Conservation (phyloP, 2,113 vertebrate species). For the Anarhynchus alexandrinus region DNA sequence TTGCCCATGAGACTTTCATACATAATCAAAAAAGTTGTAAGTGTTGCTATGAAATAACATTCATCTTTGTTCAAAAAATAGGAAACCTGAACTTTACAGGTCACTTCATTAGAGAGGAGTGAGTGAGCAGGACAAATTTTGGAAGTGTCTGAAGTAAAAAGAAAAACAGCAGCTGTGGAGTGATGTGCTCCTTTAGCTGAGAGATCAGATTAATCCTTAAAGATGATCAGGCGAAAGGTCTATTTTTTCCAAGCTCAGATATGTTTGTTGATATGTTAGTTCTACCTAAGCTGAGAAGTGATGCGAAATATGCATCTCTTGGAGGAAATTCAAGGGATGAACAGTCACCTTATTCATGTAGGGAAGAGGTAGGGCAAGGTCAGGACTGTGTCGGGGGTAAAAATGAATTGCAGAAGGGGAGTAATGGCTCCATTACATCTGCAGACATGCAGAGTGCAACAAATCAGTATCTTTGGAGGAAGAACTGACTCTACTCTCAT, state of each 20-base stretch:
- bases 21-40: background rate
- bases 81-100: background rate
- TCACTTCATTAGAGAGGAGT: background rate
- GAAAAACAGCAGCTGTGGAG: background rate
- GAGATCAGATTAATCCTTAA: background rate
- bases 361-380: background rate
- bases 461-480: background rate
- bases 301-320: background rate
- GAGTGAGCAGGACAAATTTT: background rate
- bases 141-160: background rate
- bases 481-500: background rate
- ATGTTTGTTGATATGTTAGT: background rate
- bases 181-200: background rate
- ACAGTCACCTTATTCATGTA: background rate
- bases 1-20: background rate
- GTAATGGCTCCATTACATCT: background rate
- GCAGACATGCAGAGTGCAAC: accelerated
- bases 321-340: background rate
- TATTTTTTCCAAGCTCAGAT: background rate
- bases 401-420: background rate
- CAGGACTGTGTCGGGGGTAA: background rate
- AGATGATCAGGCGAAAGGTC: background rate
- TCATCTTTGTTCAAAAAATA: background rate
- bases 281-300: background rate
- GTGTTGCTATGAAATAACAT: background rate